Conservation (phyloP, 2,797 vertebrate genomes). For the Danio kyathit region DNA sequence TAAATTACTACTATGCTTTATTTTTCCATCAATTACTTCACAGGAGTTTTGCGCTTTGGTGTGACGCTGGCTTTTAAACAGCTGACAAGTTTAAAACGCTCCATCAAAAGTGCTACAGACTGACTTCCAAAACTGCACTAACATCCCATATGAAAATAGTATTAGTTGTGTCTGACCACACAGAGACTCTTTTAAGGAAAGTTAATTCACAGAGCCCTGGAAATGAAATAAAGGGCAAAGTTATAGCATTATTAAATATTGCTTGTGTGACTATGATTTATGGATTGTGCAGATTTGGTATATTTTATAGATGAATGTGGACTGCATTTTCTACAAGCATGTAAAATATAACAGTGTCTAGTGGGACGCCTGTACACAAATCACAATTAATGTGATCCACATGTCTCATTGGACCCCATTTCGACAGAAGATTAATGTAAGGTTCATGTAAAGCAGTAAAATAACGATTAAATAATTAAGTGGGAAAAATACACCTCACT, state of each 20-base stretch:
- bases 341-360: conserved; percentile 25
- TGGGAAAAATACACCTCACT: neutral
- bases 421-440: conserved; percentile 5
- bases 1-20: conserved; percentile 56
- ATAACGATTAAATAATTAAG: conserved; percentile 10
- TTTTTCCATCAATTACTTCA: conserved; percentile 70
- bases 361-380: conserved; percentile 31
- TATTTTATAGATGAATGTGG: conserved; percentile 64
- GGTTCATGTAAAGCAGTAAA: conserved; percentile 26
- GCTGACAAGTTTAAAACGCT: neutral
- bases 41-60: conserved; percentile 63
- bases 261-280: conserved; percentile 57
- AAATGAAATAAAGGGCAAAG: conserved; percentile 37
- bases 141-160: conserved; percentile 48
- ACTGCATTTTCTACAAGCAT: conserved; percentile 58
- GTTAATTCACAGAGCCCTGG: conserved; percentile 29
- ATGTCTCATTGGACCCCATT: conserved; percentile 1
- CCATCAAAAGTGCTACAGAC: conserved; percentile 36
- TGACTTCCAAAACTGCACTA: conserved; percentile 51
- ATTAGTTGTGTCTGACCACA: conserved; percentile 37
- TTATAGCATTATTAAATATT: conserved; percentile 48
- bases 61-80: conserved; percentile 31
- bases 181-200: conserved; percentile 37
- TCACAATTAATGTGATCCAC: conserved; percentile 37
- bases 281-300: conserved; percentile 42